Evolutionary conservation across 2,888 invertebrate species (phyloP).

Genomic region (Rhagonycha fulva): DNA sequence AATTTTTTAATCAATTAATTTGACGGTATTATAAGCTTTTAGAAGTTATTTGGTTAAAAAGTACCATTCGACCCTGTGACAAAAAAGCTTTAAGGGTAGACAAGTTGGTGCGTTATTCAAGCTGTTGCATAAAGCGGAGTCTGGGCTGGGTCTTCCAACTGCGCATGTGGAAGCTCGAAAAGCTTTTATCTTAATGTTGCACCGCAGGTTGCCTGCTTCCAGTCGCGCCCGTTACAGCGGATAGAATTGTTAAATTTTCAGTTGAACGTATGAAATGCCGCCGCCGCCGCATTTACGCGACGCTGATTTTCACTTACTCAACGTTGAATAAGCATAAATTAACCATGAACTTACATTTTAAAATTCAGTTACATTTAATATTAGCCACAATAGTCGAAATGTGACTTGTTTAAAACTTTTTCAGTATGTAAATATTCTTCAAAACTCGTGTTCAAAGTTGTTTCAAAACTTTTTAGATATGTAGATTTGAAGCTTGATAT

Average conservation of each 20-base stretch:
- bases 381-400: not conserved
- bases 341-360: not conserved
- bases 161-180: slow-evolving; percentile 23
- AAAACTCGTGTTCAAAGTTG: not conserved
- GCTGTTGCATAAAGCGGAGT: slow-evolving; percentile 28
- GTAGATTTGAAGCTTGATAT: not conserved
- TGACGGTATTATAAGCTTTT: not conserved
- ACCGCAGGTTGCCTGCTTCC: slow-evolving; percentile 29
- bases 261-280: slow-evolving; percentile 12
- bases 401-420: not conserved
- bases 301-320: not conserved
- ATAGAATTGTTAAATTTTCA: slow-evolving; percentile 5
- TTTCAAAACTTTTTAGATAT: not conserved
- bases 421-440: not conserved
- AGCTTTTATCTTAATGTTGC: slow-evolving; percentile 23
- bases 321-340: not conserved
- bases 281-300: slow-evolving; percentile 7
- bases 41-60: not conserved
- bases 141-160: slow-evolving; percentile 25
- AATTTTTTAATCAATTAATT: not conserved
- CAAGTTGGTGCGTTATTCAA: slow-evolving; percentile 25
- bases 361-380: not conserved
- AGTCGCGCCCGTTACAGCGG: slow-evolving; percentile 19
- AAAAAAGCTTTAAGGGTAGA: slow-evolving; percentile 15
- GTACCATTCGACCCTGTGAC: not conserved